Evolutionary conservation across 2,797 vertebrate species (phyloP).

Genomic region (Squalus acanthias): DNA sequence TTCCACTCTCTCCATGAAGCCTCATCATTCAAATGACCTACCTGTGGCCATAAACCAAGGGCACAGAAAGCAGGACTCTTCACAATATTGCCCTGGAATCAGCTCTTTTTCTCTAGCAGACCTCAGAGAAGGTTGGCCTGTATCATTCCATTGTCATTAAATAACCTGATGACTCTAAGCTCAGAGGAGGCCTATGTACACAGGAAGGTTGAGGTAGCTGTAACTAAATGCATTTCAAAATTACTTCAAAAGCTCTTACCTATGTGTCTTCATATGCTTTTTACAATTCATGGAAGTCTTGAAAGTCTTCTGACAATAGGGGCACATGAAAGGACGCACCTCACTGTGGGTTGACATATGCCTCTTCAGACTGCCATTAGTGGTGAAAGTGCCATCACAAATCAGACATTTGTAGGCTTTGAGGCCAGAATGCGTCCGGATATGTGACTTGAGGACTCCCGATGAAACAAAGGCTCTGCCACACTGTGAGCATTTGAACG

Average conservation of each 20-base stretch:
- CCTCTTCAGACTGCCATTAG: constrained; percentile 86
- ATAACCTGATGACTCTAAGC: not conserved
- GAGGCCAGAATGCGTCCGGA: constrained; percentile 88
- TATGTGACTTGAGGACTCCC: constrained; percentile 91
- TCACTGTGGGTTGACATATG: constrained; percentile 97
- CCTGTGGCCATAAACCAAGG: not conserved
- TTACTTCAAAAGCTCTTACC: constrained; percentile 57
- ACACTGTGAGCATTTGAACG: constrained; percentile 92
- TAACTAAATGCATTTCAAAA: not conserved
- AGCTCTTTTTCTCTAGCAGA: not conserved
- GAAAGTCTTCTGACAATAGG: constrained; percentile 97
- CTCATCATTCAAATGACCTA: not conserved
- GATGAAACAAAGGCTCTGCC: constrained; percentile 95
- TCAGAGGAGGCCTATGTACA: not conserved
- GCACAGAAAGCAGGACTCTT: not conserved
- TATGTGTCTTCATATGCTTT: constrained; percentile 98
- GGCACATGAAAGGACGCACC: constrained; percentile 93
- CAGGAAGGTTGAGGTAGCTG: not conserved
- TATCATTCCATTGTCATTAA: not conserved
- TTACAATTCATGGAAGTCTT: constrained; percentile 96
- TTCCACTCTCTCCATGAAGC: not conserved
- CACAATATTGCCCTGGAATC: not conserved
- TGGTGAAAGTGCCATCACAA: constrained; percentile 93
- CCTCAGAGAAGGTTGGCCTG: not conserved
- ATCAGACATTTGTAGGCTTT: constrained; percentile 92